Base-by-base conservation (phyloP, 2,888 invertebrate genomes). In the Pollenia griseotomentosa region DNA sequence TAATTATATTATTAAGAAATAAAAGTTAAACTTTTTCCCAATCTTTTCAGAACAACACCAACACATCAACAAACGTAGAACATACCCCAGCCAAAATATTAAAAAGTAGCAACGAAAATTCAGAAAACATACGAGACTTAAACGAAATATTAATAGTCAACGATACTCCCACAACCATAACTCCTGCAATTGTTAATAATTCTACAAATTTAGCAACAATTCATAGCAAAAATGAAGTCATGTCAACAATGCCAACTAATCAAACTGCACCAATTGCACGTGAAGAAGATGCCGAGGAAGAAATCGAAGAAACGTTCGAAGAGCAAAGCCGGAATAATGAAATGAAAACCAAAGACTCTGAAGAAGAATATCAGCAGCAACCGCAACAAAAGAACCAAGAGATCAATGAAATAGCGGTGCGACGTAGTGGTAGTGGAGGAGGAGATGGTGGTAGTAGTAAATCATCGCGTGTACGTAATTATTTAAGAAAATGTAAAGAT, bases 401-500 rank as follows among this genome's bases (percentile, higher is more conserved):
- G 48, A 77, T 77, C 55, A 77, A 87, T 77, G 87, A 83, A 65
- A 87, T 78, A 40, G 19, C 71, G 75, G 89, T 91, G 87, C 92
- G 89, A 82, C 90, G 92, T 81, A 51, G 19, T 7, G 23, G n/a
- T 2, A 48, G 2, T 61, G 46, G 16, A 10, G 53, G 46, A 10
- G 59, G 4, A 19, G 33, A 90, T 82, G 90, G 93, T 83, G 51
- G 48, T 40, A 12, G 51, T 9, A 93, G 92, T 90, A 93, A 93
- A 91, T 93, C 87, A 87, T 84, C 93, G 89, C 93, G 93, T 90
- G 93, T 93, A 83, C 93, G 93, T 88, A 92, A 90, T 86, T 93
- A 93, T 91, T 90, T 93, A 48, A 92, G 92, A 89, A 92, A 91
- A 90, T 93, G 93, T 89, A 93, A 92, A 91, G 92, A 93, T 89